Evolutionary conservation across 2,113 vertebrate species (phyloP).

Genomic region (Channa maculata): DNA sequence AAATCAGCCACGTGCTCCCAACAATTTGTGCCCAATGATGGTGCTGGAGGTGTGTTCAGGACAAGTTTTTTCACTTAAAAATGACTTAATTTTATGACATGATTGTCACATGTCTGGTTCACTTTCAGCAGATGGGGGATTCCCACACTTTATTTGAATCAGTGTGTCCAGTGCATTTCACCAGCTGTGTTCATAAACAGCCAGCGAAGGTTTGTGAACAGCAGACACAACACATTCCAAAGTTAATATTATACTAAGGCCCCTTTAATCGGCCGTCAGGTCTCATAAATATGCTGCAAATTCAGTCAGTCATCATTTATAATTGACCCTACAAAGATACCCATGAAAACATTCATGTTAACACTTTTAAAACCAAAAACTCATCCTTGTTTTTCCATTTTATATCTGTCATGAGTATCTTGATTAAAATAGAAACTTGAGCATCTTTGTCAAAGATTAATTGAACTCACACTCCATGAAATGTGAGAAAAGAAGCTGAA

Average conservation of each 20-base stretch:
- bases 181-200: too few relatives aligned
- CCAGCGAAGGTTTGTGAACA: neutral
- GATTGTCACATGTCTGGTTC: too few relatives aligned
- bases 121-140: too few relatives aligned
- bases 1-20: too few relatives aligned
- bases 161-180: neutral
- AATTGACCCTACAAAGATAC: conserved; percentile 2
- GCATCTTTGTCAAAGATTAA: neutral
- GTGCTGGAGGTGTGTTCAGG: too few relatives aligned
- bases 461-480: too few relatives aligned
- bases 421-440: neutral
- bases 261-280: conserved; percentile 3
- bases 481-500: neutral
- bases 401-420: neutral
- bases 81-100: too few relatives aligned
- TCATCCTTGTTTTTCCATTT: neutral
- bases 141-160: neutral
- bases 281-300: neutral
- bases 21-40: too few relatives aligned
- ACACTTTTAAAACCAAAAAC: neutral
- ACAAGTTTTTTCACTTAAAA: too few relatives aligned
- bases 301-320: neutral
- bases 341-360: neutral
- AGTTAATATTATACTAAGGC: neutral
- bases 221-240: neutral